Conservation (phyloP, 2,113 vertebrate genomes). For the Philantomba maxwellii region DNA sequence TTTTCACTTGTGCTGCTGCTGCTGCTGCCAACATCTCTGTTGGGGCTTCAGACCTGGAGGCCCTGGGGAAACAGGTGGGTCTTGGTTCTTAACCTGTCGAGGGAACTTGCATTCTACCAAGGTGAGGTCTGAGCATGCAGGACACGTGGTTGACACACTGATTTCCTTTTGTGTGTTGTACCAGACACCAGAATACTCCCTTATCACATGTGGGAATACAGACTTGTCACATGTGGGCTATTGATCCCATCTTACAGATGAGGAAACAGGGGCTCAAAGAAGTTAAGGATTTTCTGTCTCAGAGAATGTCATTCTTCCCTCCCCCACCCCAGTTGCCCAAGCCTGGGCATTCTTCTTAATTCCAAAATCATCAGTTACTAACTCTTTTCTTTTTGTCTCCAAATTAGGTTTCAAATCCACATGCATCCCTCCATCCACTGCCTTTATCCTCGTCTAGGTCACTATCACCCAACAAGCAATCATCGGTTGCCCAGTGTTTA, state of each 20-base stretch:
- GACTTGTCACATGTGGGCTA: background rate
- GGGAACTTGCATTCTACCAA: too few species aligned
- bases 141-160: rapidly evolving
- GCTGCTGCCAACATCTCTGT: background rate
- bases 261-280: background rate
- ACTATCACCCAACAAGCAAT: background rate
- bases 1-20: background rate
- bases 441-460: background rate
- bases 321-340: background rate
- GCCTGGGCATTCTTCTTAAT: background rate
- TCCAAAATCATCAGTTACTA: background rate
- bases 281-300: background rate
- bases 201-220: too few species aligned
- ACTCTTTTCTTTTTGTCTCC: background rate
- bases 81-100: background rate
- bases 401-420: background rate
- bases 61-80: background rate
- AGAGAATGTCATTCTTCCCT: background rate
- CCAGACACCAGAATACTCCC: background rate
- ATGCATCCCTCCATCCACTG: background rate
- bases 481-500: background rate
- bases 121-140: background rate
- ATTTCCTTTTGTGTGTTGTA: background rate
- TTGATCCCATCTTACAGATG: background rate
- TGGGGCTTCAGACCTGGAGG: background rate